A percentile compares a stretch with the other conserved stretches of the same genome.
These are phyloP conservation scores for Glossosoma conforme DNA, from an alignment of 1,140 invertebrate genomes.

Conservation along the genomic window DNA sequence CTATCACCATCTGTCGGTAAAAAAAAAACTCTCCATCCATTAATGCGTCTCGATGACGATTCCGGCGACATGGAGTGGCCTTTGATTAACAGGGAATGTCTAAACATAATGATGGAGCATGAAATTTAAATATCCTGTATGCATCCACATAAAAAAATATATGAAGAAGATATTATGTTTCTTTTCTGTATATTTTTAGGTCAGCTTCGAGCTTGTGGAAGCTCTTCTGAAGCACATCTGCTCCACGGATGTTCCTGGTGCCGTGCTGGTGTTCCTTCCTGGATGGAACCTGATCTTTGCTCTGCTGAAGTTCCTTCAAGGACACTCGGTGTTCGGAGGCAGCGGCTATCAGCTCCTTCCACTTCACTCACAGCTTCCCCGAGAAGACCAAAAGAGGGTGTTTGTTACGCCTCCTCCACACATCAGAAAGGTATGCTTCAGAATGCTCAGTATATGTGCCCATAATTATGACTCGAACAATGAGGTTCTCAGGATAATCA, in stretches of 20 bases:
- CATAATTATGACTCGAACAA: no score
- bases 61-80: no score
- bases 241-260: constrained; percentile 66
- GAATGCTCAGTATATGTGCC: no score
- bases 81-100: no score
- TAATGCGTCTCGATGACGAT: no score
- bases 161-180: no score
- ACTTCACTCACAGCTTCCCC: constrained; percentile 84
- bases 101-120: background rate
- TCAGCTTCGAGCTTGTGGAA: constrained; percentile 90
- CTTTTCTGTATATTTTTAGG: constrained; percentile 46
- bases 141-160: background rate
- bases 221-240: constrained; percentile 74
- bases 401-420: constrained; percentile 71
- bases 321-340: constrained; percentile 71
- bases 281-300: constrained; percentile 95
- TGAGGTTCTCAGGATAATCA: no score
- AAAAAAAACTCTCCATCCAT: no score
- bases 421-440: constrained; percentile 69
- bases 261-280: constrained; percentile 87
- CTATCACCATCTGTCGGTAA: no score
- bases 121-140: background rate
- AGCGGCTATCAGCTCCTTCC: constrained; percentile 69
- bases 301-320: constrained; percentile 78
- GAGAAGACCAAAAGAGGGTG: constrained; percentile 85